Evolutionary conservation across 2,113 vertebrate genomes (phyloP), one percentile per base, ranked within the genome.

Genomic region (Echinops telfairi): DNA sequence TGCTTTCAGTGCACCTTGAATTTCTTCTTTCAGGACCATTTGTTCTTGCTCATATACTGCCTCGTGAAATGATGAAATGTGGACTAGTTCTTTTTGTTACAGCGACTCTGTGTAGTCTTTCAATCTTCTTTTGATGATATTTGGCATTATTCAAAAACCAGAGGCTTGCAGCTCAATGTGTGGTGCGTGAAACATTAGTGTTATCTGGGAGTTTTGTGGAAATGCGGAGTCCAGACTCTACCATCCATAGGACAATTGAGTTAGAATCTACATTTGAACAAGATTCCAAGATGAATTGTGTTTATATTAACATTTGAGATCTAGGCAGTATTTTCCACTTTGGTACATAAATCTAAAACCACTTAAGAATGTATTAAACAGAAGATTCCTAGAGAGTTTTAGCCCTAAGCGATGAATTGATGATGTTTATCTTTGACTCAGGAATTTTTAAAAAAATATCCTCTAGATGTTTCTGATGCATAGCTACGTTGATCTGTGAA

Each of bases 221-320:
- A 86, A 70, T 43, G 27, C 66, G 70, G 47, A 90, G 71, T 77
- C 12, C 36, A 43, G 57, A 3, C 38, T 88, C 22, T 27, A 79
- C 64, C 20, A 12, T 70, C 75, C 11, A 79, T 25, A n/a, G n/a
- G n/a, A n/a, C 19, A n/a, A 66, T 27, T 70, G 36, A 93, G 17
- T 89, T 36, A 70, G 70, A 94, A 85, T 86, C 85, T 92, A 27
- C 83, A 85, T 83, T 88, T 90, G 79, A 77, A 90, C 31, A 73
- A 77, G 29, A 88, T 86, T 36, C 33, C n/a, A 23, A 78, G n/a
- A 36, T 0, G 5, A 81, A 10, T 94, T 14, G 25, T 33, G 23
- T 27, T 5, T 16, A n/a, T 53, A 82, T 78, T 91, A 73, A 89
- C 77, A 85, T 58, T 81, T 82, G 91, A 86, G 76, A 79, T 92